Evolutionary conservation across 2,888 invertebrate genomes (phyloP).

Genomic region (Mythimna ferrago): DNA sequence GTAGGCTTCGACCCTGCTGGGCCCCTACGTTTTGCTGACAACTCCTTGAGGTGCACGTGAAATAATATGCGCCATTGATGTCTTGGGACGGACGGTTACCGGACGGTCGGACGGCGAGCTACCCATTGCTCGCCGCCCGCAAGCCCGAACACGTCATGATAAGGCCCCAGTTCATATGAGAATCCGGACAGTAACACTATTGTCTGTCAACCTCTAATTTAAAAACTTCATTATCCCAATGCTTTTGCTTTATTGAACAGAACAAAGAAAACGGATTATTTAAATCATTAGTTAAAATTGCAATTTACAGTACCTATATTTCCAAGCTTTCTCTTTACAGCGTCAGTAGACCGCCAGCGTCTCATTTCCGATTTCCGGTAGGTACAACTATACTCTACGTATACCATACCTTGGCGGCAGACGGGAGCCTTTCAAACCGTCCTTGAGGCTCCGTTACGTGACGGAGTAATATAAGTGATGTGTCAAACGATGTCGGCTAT

Average conservation of each 20-base stretch:
- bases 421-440: slow-evolving; percentile 36
- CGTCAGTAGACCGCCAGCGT: slow-evolving; percentile 19
- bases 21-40: too few species aligned
- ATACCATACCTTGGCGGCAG: slow-evolving; percentile 32
- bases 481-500: slow-evolving; percentile 43
- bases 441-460: slow-evolving; percentile 56
- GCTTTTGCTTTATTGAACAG: too few species aligned
- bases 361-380: slow-evolving; percentile 60
- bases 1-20: too few species aligned
- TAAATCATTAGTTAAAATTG: not conserved
- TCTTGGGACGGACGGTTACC: too few species aligned
- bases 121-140: too few species aligned
- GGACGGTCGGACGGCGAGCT: too few species aligned
- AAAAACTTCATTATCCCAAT: too few species aligned
- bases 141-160: too few species aligned
- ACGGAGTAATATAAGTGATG: slow-evolving; percentile 52
- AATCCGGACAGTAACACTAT: not conserved
- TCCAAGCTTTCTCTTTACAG: slow-evolving; percentile 11
- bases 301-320: not conserved
- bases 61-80: too few species aligned
- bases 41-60: too few species aligned
- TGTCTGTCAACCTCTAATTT: too few species aligned
- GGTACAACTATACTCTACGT: slow-evolving; percentile 41
- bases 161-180: not conserved
- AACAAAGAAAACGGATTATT: not conserved